Percentiles rank a stretch among this genome's conserved stretches.
Evolutionary conservation across 1,140 invertebrate genomes (phyloP).

Genomic region (Acyrthosiphon pisum): DNA sequence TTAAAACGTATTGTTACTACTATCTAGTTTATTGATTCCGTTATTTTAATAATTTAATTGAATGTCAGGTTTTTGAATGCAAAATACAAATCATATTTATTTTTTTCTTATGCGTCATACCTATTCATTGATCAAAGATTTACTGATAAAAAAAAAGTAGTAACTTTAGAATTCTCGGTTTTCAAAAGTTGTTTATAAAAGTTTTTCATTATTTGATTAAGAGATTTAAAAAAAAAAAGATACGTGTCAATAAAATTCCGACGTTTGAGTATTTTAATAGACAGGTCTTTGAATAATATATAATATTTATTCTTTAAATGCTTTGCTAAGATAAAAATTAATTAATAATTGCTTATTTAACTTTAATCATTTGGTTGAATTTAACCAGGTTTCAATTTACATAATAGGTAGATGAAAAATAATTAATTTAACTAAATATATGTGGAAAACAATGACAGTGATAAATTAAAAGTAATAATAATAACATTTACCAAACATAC

Average conservation of each 20-base stretch:
- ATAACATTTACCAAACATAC: too few species aligned
- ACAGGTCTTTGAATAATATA: neutral
- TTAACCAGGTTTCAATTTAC: neutral
- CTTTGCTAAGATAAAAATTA: neutral
- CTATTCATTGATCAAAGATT: neutral
- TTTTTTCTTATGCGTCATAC: neutral
- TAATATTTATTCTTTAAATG: neutral
- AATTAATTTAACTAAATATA: neutral
- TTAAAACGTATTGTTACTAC: too few species aligned
- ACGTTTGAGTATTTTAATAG: neutral
- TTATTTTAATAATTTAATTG: neutral
- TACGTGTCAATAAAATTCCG: neutral
- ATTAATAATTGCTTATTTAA: neutral
- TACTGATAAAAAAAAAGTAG: neutral
- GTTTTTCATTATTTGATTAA: neutral
- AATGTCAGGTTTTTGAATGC: neutral
- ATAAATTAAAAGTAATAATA: neutral
- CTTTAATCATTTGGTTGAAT: neutral
- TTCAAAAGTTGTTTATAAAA: neutral
- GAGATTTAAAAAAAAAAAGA: neutral
- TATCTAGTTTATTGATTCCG: too few species aligned
- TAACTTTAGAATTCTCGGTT: neutral
- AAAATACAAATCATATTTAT: neutral
- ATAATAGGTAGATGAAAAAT: neutral
- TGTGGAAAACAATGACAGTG: neutral